Percentiles rank a stretch among this genome's conserved stretches.
Conservation (phyloP, 2,113 vertebrate genomes). For the Silurus glanis region DNA sequence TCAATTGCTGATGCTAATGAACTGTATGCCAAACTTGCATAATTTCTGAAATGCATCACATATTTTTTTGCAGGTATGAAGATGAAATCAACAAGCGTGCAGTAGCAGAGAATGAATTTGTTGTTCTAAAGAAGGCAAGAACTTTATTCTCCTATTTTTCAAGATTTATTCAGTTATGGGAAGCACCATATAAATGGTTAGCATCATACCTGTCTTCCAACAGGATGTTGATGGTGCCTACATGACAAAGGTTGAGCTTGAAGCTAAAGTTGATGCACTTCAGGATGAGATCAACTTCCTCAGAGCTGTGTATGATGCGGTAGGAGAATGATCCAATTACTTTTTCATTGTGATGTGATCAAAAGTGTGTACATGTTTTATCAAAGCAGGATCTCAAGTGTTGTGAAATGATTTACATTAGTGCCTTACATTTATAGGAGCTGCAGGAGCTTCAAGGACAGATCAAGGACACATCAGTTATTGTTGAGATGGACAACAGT, state of each 20-base stretch:
- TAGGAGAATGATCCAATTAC: conserved; percentile 54
- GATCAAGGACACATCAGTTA: conserved; percentile 84
- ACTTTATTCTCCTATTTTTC: neutral
- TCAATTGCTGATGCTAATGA: neutral
- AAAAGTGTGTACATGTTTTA: neutral
- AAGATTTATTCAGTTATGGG: neutral
- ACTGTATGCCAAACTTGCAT: neutral
- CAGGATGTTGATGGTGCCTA: conserved; percentile 90
- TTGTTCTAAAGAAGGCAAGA: conserved; percentile 89
- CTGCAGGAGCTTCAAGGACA: conserved; percentile 78
- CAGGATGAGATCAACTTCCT: conserved; percentile 89
- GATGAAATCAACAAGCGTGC: conserved; percentile 93
- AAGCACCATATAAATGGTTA: neutral
- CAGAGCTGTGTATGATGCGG: conserved; percentile 82
- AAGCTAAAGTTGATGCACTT: conserved; percentile 84
- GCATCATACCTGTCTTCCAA: neutral
- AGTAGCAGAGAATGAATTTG: conserved; percentile 86
- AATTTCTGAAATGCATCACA: neutral
- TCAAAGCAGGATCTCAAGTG: neutral
- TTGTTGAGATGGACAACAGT: conserved; percentile 88
- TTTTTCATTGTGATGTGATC: neutral
- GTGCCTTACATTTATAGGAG: conserved; percentile 70
- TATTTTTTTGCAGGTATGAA: conserved; percentile 79
- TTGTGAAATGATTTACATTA: neutral
- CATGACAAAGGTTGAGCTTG: conserved; percentile 89